phyloP scores from a whole-genome alignment of 2,113 vertebrate species.

The Epinephelus moara region DNA sequence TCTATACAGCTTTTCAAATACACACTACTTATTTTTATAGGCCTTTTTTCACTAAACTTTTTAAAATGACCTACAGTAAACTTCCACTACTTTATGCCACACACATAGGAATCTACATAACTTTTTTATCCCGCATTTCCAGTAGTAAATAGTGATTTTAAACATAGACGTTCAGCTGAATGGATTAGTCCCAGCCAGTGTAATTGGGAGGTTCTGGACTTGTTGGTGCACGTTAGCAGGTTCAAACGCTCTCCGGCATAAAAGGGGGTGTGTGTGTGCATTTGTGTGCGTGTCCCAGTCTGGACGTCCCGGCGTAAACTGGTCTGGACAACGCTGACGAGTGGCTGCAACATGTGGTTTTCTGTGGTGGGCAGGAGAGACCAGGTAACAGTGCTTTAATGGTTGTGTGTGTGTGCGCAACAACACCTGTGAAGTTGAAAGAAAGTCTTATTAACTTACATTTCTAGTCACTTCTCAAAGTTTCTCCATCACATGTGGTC shows the following conservation, averaged over 20 bases:
- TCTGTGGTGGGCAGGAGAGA: constrained; percentile 94
- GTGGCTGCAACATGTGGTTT: constrained; percentile 92
- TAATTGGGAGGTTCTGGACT: constrained; percentile 50
- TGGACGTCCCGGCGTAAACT: constrained; percentile 39
- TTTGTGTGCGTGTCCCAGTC: constrained; percentile 4
- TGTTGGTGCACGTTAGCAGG: constrained; percentile 65
- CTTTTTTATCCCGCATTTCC: not conserved
- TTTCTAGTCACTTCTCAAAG: not conserved
- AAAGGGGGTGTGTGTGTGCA: constrained; percentile 32
- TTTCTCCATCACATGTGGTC: not conserved
- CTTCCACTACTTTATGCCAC: not conserved
- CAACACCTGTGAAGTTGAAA: not conserved
- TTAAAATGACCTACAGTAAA: not conserved
- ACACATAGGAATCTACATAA: not conserved
- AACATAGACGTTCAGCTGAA: constrained; percentile 26
- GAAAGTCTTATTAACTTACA: not conserved
- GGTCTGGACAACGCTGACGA: constrained; percentile 22
- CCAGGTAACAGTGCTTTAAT: constrained; percentile 63
- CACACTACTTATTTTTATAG: not conserved
- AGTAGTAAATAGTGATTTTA: constrained; percentile 48
- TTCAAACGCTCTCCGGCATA: constrained; percentile 29
- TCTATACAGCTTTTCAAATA: not conserved
- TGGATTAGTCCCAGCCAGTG: constrained; percentile 41
- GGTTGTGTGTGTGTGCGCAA: not conserved
- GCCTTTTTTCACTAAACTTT: not conserved